phyloP scores from a whole-genome alignment of 2,888 invertebrate genomes.

The Smittia sp. region DNA sequence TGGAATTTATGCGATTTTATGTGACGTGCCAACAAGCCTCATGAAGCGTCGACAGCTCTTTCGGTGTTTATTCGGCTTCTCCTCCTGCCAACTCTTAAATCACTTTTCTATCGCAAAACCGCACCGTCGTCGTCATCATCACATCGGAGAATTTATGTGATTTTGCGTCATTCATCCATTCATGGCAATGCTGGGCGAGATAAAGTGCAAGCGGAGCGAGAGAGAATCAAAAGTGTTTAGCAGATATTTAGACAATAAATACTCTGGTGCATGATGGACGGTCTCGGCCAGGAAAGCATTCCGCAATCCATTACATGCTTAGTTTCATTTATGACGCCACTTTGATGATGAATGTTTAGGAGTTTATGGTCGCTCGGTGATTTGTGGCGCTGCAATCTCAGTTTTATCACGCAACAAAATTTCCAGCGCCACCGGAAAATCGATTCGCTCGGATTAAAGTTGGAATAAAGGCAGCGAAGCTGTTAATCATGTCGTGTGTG shows the following conservation, averaged over 20 bases:
- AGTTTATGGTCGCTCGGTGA: not conserved
- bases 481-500: no score
- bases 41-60: conserved; percentile 25
- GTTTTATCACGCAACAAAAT: no score
- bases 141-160: conserved; percentile 32
- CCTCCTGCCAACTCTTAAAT: conserved; percentile 3
- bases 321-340: not conserved
- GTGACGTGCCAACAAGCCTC: not conserved
- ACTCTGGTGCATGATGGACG: conserved; percentile 18
- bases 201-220: not conserved
- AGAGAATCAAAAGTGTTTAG: conserved; percentile 9
- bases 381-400: not conserved
- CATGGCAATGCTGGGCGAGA: not conserved
- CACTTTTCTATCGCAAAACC: conserved; percentile 9
- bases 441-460: no score
- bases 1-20: conserved; percentile 31
- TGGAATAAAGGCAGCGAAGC: no score
- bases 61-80: conserved; percentile 29
- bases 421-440: no score
- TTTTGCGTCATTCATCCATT: conserved; percentile 38
- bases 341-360: not conserved
- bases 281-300: conserved; percentile 16
- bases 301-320: conserved; percentile 29
- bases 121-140: conserved; percentile 31
- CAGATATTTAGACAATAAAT: conserved; percentile 8